phyloP scores from a whole-genome alignment of 2,113 vertebrate genomes.

The Alaudala cheleensis region DNA sequence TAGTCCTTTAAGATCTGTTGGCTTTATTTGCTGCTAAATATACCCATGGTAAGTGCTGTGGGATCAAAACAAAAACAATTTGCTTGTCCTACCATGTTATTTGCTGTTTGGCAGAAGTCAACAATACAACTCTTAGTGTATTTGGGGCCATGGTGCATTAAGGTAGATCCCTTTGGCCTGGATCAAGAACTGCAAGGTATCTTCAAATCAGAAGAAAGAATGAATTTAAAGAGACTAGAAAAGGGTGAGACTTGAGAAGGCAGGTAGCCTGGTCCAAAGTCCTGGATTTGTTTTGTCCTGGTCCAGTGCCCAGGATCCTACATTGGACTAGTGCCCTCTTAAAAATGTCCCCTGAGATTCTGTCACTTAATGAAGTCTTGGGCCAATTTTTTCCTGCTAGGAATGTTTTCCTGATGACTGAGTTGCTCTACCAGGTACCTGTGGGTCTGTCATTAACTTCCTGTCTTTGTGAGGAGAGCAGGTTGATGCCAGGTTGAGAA shows the following conservation, averaged over 20 bases:
- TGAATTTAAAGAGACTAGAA: not conserved
- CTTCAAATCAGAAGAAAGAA: not conserved
- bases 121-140: not conserved
- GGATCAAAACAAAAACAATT: not conserved
- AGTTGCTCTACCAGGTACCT: not conserved
- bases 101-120: not conserved
- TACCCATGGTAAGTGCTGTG: not conserved
- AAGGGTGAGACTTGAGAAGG: not conserved
- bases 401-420: not conserved
- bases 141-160: not conserved
- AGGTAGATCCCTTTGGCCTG: not conserved
- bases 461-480: not conserved
- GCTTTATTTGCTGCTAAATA: not conserved
- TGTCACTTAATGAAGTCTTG: not conserved
- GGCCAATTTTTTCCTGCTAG: not conserved
- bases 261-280: not conserved
- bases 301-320: accelerated
- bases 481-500: not conserved
- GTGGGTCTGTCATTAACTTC: not conserved
- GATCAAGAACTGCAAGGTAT: not conserved
- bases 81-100: not conserved
- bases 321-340: not conserved
- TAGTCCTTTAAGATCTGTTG: not conserved
- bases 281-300: not conserved
- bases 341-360: not conserved